Evolutionary conservation across 2,797 vertebrate genomes (phyloP), one percentile per base, ranked within the genome.

Genomic region (Pelodytes ibericus): DNA sequence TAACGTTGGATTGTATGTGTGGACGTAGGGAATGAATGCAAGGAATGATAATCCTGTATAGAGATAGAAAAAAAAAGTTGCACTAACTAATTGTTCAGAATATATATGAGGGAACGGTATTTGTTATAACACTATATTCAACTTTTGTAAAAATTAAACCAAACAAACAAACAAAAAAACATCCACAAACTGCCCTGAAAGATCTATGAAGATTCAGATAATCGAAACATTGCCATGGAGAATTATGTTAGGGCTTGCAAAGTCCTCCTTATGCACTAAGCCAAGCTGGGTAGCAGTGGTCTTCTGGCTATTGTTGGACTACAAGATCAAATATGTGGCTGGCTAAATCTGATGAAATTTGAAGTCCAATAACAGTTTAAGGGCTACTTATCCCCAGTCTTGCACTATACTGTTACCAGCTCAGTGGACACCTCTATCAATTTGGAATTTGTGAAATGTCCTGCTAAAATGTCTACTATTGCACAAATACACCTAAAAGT

Each of bases 81-180:
- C 96, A 97, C 96, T 97, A 95, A 93, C 90, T 88, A 85, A 83
- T 87, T 88, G 86, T 89, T 87, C 85, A 56, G 77, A 86, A 79
- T 67, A 63, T 73, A 82, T 85, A 89, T 88, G 89, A 94, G 92
- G 90, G 92, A 92, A 86, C 88, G 85, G 20, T 26, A 24, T 39
- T 77, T 71, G 16, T 49, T 18, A 29, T 65, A 26, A 11, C 15
- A 84, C 87, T 92, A 72, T 84, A 89, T 88, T 92, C 82, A 88
- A 88, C 89, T 90, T 88, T 91, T 89, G 86, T 87, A 85, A n/a
- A n/a, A n/a, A n/a, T n/a, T n/a, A n/a, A n/a, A n/a, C n/a, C n/a
- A n/a, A n/a, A n/a, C n/a, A n/a, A n/a, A n/a, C n/a, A n/a, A 88
- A 85, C 90, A 82, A 85, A 81, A 83, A 82, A 83, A 87, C 87